Base-by-base conservation (phyloP, 92 coral and sea anemone genomes). In the Scolanthus callimorphus region DNA sequence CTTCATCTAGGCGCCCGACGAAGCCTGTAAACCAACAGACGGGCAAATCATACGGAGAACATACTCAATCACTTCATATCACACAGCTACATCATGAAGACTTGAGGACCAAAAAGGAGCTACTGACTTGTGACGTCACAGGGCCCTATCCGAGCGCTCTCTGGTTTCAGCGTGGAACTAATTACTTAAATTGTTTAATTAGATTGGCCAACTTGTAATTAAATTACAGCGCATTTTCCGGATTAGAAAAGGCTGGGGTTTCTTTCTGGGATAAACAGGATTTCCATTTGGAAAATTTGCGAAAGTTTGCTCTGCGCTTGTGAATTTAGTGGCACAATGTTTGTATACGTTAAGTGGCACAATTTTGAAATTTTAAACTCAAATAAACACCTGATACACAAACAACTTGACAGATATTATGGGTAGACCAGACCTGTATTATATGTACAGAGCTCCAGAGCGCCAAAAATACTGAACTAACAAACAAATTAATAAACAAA, bases 191-290 rank as follows among this genome's bases (percentile, higher is more conserved):
- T 46, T 46, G 22, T 46, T 46, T 46, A 46, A 46, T 46, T 46
- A 46, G 52, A 46, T 46, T 46, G 52, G 52, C 17, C 52, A 46
- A 46, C 52, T 6, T 46, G 4, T 46, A 46, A 46, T 46, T 46
- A 20, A 46, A 46, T 46, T 46, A 46, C 4, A 46, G 8, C 52
- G 52, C 17, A 46, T 46, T 46, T 46, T 21, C 22, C 17, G 52
- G 52, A 46, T 46, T 46, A 46, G 23, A 46, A 46, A 46, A 20
- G 12, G 11, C 4, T 19, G 52, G 12, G 22, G 22, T 6, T 10
- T 11, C 8, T 10, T 46, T 10, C 15, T 34, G 41, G 8, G 15
- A 15, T 34, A 34, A 34, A 34, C 15, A 6, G 6, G 41, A 34
- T 34, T 34, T 34, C 15, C 8, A 6, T 34, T 34, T 34, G 41